phyloP scores from a whole-genome alignment of 2,797 vertebrate species.

The Sylvilagus floridanus region DNA sequence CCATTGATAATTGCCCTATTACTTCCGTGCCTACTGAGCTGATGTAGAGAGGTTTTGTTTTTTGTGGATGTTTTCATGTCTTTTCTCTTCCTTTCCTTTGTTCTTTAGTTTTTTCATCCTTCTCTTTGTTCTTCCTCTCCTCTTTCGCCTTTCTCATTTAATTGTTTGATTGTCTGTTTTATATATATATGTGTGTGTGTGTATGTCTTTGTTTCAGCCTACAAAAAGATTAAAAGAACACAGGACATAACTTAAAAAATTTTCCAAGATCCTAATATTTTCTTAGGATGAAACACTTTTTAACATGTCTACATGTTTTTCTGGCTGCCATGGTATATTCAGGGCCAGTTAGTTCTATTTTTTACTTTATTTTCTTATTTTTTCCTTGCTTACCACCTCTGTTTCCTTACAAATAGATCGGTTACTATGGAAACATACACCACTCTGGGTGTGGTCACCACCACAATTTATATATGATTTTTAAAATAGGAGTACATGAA shows the following conservation, averaged over 20 bases:
- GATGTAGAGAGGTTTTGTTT: not conserved
- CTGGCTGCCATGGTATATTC: not conserved
- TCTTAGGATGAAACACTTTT: not conserved
- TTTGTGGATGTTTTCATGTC: not conserved
- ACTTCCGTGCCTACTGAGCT: not conserved
- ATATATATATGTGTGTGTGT: not conserved
- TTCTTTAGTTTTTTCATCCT: not conserved
- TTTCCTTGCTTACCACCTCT: not conserved
- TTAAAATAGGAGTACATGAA: conserved; percentile 51
- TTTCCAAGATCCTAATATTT: conserved; percentile 15
- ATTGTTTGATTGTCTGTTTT: not conserved
- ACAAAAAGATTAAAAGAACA: conserved; percentile 19
- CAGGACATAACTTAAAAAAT: not conserved
- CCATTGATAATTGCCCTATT: not conserved
- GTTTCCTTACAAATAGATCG: conserved; percentile 50
- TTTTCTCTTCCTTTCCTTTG: not conserved
- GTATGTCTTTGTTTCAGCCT: not conserved
- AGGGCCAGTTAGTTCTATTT: conserved; percentile 34
- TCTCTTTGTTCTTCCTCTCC: not conserved
- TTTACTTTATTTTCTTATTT: conserved; percentile 41
- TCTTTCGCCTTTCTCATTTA: not conserved
- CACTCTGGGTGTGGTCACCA: conserved; percentile 63
- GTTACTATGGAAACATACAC: conserved; percentile 61
- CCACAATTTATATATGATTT: not conserved
- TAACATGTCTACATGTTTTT: not conserved